Evolutionary conservation across 2,797 vertebrate species (phyloP).

Genomic region (Anguilla anguilla): DNA sequence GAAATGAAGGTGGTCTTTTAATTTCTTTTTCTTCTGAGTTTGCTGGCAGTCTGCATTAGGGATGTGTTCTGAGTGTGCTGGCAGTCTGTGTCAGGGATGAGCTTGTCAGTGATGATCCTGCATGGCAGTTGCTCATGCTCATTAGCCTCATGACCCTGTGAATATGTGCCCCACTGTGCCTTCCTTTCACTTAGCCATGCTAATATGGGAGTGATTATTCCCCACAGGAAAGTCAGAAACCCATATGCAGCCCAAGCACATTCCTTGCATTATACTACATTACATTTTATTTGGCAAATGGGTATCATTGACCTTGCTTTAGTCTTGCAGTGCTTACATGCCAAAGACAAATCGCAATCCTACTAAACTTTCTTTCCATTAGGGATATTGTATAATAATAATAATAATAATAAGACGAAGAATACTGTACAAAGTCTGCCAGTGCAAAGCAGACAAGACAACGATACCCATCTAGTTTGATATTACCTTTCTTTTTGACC

Average conservation of each 20-base stretch:
- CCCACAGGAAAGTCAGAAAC: not conserved
- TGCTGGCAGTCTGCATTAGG: not conserved
- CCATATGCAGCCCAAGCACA: not conserved
- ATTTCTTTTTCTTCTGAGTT: not conserved
- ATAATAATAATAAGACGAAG: not conserved
- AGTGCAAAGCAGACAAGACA: too few species aligned
- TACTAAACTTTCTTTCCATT: not conserved
- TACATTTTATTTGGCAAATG: too few species aligned
- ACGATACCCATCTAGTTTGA: too few species aligned
- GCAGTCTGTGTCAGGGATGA: not conserved
- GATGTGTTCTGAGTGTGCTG: not conserved
- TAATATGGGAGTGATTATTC: constrained; percentile 32
- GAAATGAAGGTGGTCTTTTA: not conserved
- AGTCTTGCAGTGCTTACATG: not conserved
- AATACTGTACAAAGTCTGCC: too few species aligned
- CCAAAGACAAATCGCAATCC: too few species aligned
- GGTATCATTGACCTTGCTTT: not conserved
- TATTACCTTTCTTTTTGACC: too few species aligned
- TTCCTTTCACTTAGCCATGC: constrained; percentile 26
- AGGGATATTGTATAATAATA: not conserved
- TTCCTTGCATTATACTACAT: too few species aligned
- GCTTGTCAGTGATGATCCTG: not conserved
- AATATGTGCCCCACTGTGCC: constrained; percentile 23
- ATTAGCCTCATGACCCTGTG: constrained; percentile 21
- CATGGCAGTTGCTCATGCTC: not conserved